These are phyloP conservation scores for Cossypha dichroa DNA, from an alignment of 2,797 vertebrate species.

Conservation along the genomic window DNA sequence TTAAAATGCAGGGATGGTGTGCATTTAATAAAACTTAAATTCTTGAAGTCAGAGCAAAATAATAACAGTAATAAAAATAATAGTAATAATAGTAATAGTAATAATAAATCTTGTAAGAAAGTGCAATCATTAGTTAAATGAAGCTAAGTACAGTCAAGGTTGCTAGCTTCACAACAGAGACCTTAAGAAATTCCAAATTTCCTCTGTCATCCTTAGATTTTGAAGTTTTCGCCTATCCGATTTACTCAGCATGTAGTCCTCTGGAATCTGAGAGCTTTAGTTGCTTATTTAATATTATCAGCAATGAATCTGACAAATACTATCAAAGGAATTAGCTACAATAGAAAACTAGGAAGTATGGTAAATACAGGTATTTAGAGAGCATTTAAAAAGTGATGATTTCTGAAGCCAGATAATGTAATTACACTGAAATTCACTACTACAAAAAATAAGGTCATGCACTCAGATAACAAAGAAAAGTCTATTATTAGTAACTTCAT, in stretches of 20 bases:
- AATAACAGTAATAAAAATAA: not conserved
- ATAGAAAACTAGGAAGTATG: not conserved
- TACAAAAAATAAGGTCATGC: not conserved
- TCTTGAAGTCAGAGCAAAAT: not conserved
- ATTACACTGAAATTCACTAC: not conserved
- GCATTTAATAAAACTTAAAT: not conserved
- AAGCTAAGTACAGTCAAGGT: not conserved
- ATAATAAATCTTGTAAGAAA: not conserved
- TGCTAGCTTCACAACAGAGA: not conserved
- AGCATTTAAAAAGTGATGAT: not conserved
- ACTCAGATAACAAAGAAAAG: not conserved
- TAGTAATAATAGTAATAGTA: not conserved
- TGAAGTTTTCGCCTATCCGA: not conserved
- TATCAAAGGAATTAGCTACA: not conserved
- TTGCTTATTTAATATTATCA: not conserved
- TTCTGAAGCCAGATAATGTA: not conserved
- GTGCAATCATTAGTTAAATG: not conserved
- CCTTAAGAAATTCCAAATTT: not conserved
- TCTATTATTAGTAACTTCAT: not conserved
- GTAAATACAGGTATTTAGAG: not conserved
- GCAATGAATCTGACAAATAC: not conserved
- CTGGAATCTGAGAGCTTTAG: not conserved
- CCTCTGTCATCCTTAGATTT: not conserved
- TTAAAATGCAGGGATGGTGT: not conserved
- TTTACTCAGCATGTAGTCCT: not conserved